Evolutionary conservation across 2,888 invertebrate genomes (phyloP), one percentile per base, ranked within the genome.

Genomic region (Eupithecia exiguata): DNA sequence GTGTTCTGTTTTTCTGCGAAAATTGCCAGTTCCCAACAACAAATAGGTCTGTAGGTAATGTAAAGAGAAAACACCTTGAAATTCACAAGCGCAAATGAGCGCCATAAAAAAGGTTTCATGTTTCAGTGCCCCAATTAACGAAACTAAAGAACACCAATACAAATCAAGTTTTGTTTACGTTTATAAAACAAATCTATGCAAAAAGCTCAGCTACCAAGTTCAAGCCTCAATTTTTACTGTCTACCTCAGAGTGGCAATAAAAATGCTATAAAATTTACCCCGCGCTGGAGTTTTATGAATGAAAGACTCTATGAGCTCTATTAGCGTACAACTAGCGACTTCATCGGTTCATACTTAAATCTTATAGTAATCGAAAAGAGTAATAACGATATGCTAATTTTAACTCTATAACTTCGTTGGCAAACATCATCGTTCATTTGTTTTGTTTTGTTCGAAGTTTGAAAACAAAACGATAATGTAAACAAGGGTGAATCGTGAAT

Each of bases 401-500:
- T 62, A 61, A 74, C 68, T 71, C 71, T 40, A 58, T 66, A 61
- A 35, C 38, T 69, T 36, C 43, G n/a, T 66, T 35, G 18, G 35
- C 4, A 18, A 30, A 35, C 1, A 16, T 71, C n/a, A 58, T 53
- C 16, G 36, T 25, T 38, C 61, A 53, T 69, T 75, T 75, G 63
- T 72, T 72, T 70, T 75, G 68, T 75, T 65, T 75, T 72, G 72
- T 68, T 21, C n/a, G 69, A 70, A 75, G 68, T 69, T 73, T 62
- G 73, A 70, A 84, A 85, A 83, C 80, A 82, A 82, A 80, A 58
- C 72, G 43, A 85, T 87, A 85, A 87, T 84, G 84, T 80, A 84
- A 86, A 85, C 81, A 81, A 82, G 85, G 87, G 85, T 84, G 85
- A 88, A 89, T 90, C 87, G 85, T 83, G 81, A 83, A 82, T 89